Percentiles rank a stretch among this genome's conserved stretches.
Conservation (phyloP, 2,888 invertebrate species). For the Epinotia demarniana region DNA sequence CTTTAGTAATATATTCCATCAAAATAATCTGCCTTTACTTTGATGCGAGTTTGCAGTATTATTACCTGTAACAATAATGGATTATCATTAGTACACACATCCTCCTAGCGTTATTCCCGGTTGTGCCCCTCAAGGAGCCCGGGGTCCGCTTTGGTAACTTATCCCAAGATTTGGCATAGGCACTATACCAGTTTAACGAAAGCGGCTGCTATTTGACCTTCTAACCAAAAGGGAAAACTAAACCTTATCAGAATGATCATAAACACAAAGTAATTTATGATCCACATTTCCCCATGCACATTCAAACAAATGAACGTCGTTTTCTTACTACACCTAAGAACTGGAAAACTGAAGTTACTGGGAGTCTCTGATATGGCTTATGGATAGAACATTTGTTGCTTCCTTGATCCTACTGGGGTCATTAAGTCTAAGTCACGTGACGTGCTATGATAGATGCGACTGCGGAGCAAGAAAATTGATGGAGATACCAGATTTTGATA, state of each 20-base stretch:
- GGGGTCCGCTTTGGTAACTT: too few relatives aligned
- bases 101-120: too few relatives aligned
- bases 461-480: background rate
- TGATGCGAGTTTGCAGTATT: background rate
- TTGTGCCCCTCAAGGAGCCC: too few relatives aligned
- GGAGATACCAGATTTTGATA: conserved; percentile 3
- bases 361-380: conserved; percentile 9
- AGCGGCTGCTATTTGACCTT: too few relatives aligned
- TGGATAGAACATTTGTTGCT: conserved; percentile 40
- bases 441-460: conserved; percentile 40
- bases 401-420: conserved; percentile 27
- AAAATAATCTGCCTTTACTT: background rate
- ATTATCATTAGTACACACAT: background rate
- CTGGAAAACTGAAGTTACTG: background rate
- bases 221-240: too few relatives aligned
- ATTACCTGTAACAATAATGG: conserved; percentile 20
- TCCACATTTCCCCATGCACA: too few relatives aligned
- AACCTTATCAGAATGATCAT: too few relatives aligned
- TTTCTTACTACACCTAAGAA: background rate
- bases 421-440: conserved; percentile 45
- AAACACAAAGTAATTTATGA: too few relatives aligned
- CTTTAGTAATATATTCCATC: too few relatives aligned
- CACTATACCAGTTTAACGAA: too few relatives aligned
- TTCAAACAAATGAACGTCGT: too few relatives aligned
- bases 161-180: too few relatives aligned